phyloP scores from a whole-genome alignment of 2,888 invertebrate species.

The Nephrotoma guestfalica region DNA sequence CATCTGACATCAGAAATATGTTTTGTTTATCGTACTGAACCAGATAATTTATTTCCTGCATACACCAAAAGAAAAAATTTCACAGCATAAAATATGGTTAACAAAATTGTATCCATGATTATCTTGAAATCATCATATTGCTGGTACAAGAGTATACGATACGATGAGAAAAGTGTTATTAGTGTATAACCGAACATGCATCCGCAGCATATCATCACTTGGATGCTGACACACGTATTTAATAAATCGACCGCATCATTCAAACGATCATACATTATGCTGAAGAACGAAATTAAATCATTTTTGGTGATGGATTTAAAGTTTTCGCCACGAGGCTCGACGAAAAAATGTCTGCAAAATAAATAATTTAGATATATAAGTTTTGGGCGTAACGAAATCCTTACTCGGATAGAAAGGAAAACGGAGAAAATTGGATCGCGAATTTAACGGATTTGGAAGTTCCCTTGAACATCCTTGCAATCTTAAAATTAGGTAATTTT shows the following conservation, averaged over 20 bases:
- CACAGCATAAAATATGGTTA: not conserved
- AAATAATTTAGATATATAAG: no score
- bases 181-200: not conserved
- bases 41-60: not conserved
- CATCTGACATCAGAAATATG: not conserved
- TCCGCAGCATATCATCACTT: not conserved
- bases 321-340: not conserved
- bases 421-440: no score
- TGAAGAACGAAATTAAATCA: not conserved
- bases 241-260: not conserved
- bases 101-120: not conserved
- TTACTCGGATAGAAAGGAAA: no score
- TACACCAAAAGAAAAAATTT: not conserved
- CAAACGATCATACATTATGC: not conserved
- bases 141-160: not conserved
- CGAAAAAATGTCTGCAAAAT: not conserved
- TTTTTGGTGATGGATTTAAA: not conserved
- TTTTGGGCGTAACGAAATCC: no score
- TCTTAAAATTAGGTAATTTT: no score
- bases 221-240: not conserved
- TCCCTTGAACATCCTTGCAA: no score
- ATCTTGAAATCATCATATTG: not conserved
- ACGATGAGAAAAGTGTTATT: not conserved
- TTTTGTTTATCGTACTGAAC: not conserved
- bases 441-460: no score